Conservation (phyloP, 2,888 invertebrate species). For the Platynereis dumerilii region DNA sequence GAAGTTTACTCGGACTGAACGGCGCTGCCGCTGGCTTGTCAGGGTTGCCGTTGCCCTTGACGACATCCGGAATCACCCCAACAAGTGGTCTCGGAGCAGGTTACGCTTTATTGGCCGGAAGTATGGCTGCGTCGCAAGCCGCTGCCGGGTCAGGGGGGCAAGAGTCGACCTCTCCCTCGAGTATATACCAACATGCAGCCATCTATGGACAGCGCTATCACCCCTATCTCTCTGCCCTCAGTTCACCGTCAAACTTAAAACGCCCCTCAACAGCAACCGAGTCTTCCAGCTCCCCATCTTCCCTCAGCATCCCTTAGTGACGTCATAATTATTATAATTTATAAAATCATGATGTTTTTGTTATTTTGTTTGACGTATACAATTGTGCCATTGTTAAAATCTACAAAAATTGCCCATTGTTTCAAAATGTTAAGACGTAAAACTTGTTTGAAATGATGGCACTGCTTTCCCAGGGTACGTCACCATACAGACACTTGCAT, state of each 20-base stretch:
- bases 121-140: conserved; percentile 12
- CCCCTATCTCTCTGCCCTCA: conserved; percentile 14
- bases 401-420: too few species aligned
- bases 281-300: neutral
- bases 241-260: conserved; percentile 4
- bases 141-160: neutral
- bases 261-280: conserved; percentile 3
- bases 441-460: too few species aligned
- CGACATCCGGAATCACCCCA: neutral
- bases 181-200: neutral
- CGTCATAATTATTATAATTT: neutral
- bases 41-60: neutral
- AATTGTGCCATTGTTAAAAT: too few species aligned
- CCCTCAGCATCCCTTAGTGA: conserved; percentile 6
- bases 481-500: too few species aligned
- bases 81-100: neutral
- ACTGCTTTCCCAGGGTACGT: too few species aligned
- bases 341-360: too few species aligned
- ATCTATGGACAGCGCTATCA: conserved; percentile 14
- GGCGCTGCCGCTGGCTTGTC: neutral
- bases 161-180: neutral
- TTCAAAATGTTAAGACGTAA: too few species aligned
- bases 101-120: neutral
- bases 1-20: conserved; percentile 23
- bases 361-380: too few species aligned